Conservation (phyloP, 2,113 vertebrate species). For the Perca schrenkii region DNA sequence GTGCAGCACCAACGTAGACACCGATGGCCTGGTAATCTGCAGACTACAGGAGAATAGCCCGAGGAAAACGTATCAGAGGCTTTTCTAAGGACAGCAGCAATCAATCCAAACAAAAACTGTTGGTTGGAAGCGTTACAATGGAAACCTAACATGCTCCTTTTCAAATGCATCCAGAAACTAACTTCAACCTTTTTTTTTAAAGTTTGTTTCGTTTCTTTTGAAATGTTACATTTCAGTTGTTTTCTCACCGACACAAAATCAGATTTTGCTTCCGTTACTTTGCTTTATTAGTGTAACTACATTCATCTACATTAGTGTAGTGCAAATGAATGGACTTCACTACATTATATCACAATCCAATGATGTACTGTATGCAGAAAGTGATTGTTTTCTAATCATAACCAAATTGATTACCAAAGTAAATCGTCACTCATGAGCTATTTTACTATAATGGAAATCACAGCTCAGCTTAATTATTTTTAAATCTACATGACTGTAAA, state of each 20-base stretch:
- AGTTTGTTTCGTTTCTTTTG: neutral
- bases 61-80: neutral
- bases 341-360: neutral
- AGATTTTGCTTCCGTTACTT: neutral
- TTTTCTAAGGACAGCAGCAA: neutral
- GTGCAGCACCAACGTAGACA: slow-evolving; percentile 8
- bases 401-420: neutral
- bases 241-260: neutral
- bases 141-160: neutral
- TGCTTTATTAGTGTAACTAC: neutral
- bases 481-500: too few species aligned
- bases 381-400: slow-evolving; percentile 1
- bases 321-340: too few species aligned
- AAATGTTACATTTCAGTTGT: neutral
- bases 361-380: neutral
- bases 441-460: neutral
- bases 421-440: neutral
- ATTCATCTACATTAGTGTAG: too few species aligned
- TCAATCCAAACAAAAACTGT: neutral
- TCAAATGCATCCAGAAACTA: neutral
- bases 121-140: neutral
- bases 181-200: neutral
- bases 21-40: slow-evolving; percentile 32
- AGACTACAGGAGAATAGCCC: slow-evolving; percentile 16
- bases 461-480: neutral